Evolutionary conservation across 2,113 vertebrate species (phyloP), one percentile per base, ranked within the genome.

Genomic region (Laterallus jamaicensis): DNA sequence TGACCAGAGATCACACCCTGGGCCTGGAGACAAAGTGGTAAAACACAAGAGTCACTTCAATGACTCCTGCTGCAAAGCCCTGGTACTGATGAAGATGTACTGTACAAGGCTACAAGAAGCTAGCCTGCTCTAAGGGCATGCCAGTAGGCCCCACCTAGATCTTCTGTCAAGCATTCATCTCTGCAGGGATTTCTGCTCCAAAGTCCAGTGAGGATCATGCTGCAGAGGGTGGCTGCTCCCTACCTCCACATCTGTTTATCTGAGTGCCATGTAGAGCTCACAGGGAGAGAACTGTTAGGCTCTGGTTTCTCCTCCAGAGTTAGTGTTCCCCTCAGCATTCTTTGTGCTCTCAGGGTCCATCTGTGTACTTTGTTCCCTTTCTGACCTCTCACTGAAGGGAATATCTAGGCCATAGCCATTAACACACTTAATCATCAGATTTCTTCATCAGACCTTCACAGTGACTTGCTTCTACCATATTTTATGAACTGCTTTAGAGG

Each of bases 181-280:
- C 52, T 47, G 7, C 58, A 44, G 25, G 28, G 35, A 18, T 62
- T 62, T 62, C 58, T 68, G 39, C 49, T 25, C 24, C 39, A 12
- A 78, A 74, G 15, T 8, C 20, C 1, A 0, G 42, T 42, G 22
- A 44, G 26, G 29, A 35, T 13, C 0, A 0, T 19, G 15, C 49
- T 63, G 64, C 29, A 54, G 37, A 76, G n/a, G 6, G 35, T 19
- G 18, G 31, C n/a, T 87, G 49, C 47, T 80, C 37, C 39, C 29
- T 35, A 13, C 4, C 37, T 64, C 56, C 22, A 59, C 26, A 59
- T 8, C 6, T 18, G 7, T 88, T 81, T 39, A 16, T 50, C 54
- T 49, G 50, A 15, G 12, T 66, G 42, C 16, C 32, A 49, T 0
- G 0, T 54, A 60, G 55, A 90, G 22, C 22, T 79, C n/a, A 60